phyloP scores from a whole-genome alignment of 2,113 vertebrate genomes.

The Sinocyclocheilus anshuiensis region DNA sequence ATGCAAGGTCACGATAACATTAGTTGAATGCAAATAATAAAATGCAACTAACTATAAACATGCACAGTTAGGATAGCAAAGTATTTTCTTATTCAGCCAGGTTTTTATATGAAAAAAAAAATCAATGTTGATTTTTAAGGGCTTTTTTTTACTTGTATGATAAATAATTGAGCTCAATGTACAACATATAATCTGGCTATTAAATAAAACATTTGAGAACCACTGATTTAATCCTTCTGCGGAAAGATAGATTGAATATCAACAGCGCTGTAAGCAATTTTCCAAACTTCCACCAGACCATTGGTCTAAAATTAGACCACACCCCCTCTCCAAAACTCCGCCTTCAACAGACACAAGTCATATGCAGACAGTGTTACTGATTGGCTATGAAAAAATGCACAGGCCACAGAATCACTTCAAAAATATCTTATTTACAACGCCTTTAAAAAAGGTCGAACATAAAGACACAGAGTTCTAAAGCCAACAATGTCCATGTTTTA shows the following conservation, averaged over 20 bases:
- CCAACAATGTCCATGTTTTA: constrained; percentile 58
- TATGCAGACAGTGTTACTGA: background rate
- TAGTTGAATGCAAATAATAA: background rate
- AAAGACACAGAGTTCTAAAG: constrained; percentile 46
- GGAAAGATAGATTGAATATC: background rate
- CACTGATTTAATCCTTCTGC: background rate
- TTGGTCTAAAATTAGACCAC: background rate
- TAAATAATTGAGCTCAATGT: background rate
- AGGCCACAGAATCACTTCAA: background rate
- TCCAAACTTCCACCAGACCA: background rate
- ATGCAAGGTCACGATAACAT: background rate
- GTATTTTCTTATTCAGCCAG: background rate
- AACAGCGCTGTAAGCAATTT: background rate
- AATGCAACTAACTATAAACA: background rate
- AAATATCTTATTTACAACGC: background rate
- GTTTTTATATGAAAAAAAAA: no score
- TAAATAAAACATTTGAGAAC: background rate
- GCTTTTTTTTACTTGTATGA: background rate
- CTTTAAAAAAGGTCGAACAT: background rate
- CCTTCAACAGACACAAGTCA: background rate
- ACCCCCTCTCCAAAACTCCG: background rate
- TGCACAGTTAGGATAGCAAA: background rate
- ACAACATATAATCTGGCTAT: background rate
- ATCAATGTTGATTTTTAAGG: background rate
- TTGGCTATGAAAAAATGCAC: constrained; percentile 14